Conservation (phyloP, 53 echinoderm and acorn worm genomes). For the Echinarachnius parma region DNA sequence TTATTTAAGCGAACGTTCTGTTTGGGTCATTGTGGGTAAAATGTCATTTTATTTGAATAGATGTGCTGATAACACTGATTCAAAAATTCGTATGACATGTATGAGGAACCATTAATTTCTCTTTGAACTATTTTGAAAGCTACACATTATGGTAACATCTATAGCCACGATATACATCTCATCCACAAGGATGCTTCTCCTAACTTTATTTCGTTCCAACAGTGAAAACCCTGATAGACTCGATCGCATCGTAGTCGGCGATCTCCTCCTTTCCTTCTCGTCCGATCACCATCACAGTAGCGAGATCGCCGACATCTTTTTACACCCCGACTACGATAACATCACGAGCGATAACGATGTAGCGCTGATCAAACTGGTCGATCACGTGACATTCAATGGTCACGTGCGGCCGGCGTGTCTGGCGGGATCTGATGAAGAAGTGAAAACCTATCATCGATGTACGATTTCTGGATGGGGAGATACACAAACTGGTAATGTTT, state of each 20-base stretch:
- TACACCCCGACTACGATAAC: not conserved
- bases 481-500: constrained; percentile 23
- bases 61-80: too few relatives aligned
- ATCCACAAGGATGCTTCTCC: too few relatives aligned
- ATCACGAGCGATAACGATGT: constrained; percentile 32
- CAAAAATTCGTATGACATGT: too few relatives aligned
- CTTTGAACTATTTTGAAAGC: too few relatives aligned
- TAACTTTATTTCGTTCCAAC: too few relatives aligned
- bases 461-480: constrained; percentile 39
- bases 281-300: constrained; percentile 13
- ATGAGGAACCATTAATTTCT: too few relatives aligned
- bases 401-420: constrained; percentile 70
- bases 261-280: constrained; percentile 16
- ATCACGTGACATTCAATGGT: constrained; percentile 50
- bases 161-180: too few relatives aligned
- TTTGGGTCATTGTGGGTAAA: too few relatives aligned
- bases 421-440: constrained; percentile 49
- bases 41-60: too few relatives aligned
- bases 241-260: constrained; percentile 16
- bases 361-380: constrained; percentile 55
- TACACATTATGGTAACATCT: too few relatives aligned
- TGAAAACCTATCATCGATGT: constrained; percentile 25
- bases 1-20: too few relatives aligned
- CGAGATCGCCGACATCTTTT: not conserved
- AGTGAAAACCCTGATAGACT: too few relatives aligned